Evolutionary conservation across 2,888 invertebrate genomes (phyloP), one percentile per base, ranked within the genome.

Genomic region (Neoaliturus tenellus): DNA sequence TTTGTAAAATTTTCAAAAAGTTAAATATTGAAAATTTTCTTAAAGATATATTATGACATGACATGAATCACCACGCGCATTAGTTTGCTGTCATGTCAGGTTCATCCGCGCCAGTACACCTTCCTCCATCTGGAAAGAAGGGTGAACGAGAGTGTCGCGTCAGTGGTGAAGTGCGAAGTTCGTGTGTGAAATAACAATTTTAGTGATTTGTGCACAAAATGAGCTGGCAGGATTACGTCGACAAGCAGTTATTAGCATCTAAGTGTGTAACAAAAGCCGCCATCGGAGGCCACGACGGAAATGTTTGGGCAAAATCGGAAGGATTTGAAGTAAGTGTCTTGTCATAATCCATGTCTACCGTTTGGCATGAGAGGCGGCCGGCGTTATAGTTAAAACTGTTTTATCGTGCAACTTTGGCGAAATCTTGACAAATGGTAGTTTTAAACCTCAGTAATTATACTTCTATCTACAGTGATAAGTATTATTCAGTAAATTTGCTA

Each of bases 181-280:
- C 75, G 84, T 81, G 84, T 73, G 84, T 73, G 58, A 33, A 81
- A 80, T 58, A 84, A 84, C 81, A 81, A n/a, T 86, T 75, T 84
- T 71, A 85, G 84, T 85, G 82, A 80, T 83, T 82, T 73, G 83
- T 85, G 83, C 69, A 84, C 83, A 95, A 92, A 92, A 97, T 97
- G 97, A 97, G 97, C 96, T 98, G 98, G 98, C 97, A 98, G 96
- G 97, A 97, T 95, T 98, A 98, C 94, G 96, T 98, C 93, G 97
- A 97, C 94, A 97, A 97, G 94, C 98, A 98, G 94, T 95, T 98
- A 93, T 94, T 98, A 93, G 97, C 97, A 91, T 97, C 97, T 92
- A 95, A 95, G 92, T 97, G 97, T 95, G 97, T 98, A 90, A 95
- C 96, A 92, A 97, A 96, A 94, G 98, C 97, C 90, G 97, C 97